These are phyloP conservation scores for Limnephilus lunatus DNA, from an alignment of 2,888 invertebrate genomes.

Conservation along the genomic window DNA sequence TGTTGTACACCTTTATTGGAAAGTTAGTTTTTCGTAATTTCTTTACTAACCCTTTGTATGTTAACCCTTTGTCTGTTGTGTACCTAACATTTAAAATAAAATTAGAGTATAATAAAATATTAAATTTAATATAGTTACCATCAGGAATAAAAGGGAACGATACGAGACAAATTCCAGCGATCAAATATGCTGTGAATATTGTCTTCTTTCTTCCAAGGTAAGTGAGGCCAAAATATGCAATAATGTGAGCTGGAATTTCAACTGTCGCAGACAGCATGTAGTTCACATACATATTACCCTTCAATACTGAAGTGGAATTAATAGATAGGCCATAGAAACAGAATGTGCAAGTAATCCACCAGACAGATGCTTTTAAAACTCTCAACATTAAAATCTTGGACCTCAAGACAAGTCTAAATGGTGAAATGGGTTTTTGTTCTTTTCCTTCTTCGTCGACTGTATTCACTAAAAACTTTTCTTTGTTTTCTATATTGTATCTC, in stretches of 20 bases:
- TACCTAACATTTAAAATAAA: too few species aligned
- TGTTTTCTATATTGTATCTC: constrained; percentile 59
- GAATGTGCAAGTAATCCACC: constrained; percentile 89
- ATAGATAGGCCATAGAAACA: constrained; percentile 89
- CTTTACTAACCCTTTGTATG: too few species aligned
- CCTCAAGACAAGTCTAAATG: constrained; percentile 74
- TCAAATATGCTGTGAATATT: constrained; percentile 79
- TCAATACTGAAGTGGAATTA: constrained; percentile 81
- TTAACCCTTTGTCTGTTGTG: too few species aligned
- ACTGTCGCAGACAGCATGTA: constrained; percentile 82
- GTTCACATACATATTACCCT: constrained; percentile 87
- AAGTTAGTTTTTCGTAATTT: too few species aligned
- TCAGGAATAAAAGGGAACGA: constrained; percentile 79
- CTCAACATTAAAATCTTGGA: constrained; percentile 78
- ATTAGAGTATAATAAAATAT: not conserved
- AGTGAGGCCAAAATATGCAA: constrained; percentile 81
- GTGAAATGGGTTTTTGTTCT: constrained; percentile 67
- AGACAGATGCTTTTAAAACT: constrained; percentile 82
- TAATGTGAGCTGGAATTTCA: constrained; percentile 85
- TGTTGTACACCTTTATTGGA: too few species aligned
- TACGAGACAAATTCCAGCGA: constrained; percentile 81
- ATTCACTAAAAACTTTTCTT: constrained; percentile 69
- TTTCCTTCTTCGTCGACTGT: constrained; percentile 62
- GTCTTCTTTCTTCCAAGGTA: constrained; percentile 81
- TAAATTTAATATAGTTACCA: constrained; percentile 71